Conservation (phyloP, 2,113 vertebrate genomes). For the Cephalophus harveyi region DNA sequence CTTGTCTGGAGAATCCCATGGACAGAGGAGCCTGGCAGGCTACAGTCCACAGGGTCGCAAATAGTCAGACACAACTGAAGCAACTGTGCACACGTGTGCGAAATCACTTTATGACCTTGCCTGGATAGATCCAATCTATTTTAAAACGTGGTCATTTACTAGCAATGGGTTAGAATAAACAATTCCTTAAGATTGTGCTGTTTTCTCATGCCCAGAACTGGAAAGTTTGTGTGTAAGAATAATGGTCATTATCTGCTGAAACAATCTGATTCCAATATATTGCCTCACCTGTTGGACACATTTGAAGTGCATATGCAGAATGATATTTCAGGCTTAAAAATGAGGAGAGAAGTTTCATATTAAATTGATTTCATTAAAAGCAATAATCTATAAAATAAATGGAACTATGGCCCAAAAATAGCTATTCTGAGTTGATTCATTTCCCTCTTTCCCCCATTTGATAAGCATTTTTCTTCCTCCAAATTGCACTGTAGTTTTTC, state of each 20-base stretch:
- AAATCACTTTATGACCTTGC: slow-evolving; percentile 61
- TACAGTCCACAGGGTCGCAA: background rate
- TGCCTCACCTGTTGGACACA: background rate
- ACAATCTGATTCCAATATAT: background rate
- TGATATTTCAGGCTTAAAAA: background rate
- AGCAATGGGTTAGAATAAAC: background rate
- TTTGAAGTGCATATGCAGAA: background rate
- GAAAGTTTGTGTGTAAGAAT: background rate
- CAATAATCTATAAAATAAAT: slow-evolving; percentile 18
- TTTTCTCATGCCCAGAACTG: background rate
- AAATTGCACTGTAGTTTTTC: background rate
- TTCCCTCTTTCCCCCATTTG: background rate
- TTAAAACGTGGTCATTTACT: slow-evolving; percentile 25
- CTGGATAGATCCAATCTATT: background rate
- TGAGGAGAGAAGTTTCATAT: background rate
- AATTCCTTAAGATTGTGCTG: background rate
- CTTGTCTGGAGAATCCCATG: background rate
- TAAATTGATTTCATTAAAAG: slow-evolving; percentile 27
- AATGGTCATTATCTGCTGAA: background rate
- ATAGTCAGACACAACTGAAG: background rate
- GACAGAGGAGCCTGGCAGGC: background rate
- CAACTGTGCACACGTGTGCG: background rate
- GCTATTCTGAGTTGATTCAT: background rate
- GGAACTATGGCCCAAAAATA: background rate
- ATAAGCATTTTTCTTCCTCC: slow-evolving; percentile 6